These are phyloP conservation scores for Galago senegalensis DNA, from an alignment of 2,797 vertebrate genomes.

Conservation along the genomic window DNA sequence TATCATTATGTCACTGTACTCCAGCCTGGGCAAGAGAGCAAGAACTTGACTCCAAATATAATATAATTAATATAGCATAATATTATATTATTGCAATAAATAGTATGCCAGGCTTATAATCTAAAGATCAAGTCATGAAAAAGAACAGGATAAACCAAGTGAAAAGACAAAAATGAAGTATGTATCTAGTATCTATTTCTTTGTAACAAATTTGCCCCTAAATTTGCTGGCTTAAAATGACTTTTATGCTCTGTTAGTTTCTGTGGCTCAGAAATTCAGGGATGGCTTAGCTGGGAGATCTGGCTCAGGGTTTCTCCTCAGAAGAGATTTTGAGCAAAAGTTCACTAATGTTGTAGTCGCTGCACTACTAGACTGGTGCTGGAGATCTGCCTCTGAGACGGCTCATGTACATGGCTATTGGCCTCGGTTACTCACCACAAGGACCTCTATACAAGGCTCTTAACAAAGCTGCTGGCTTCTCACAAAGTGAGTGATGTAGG, in stretches of 20 bases:
- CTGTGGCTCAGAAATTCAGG: neutral
- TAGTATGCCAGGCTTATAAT: neutral
- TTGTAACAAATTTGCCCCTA: neutral
- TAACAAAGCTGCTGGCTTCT: neutral
- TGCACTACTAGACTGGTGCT: neutral
- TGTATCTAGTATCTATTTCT: neutral
- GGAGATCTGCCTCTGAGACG: neutral
- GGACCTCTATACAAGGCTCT: neutral
- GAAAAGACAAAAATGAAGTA: neutral
- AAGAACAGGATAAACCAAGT: neutral
- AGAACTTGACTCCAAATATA: neutral
- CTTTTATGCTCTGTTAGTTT: neutral
- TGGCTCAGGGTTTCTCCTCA: neutral
- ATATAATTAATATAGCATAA: too few species aligned
- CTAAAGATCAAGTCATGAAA: neutral
- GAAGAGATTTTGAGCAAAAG: neutral
- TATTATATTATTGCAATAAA: neutral
- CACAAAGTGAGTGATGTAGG: neutral
- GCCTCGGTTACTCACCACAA: neutral
- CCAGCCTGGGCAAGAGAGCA: neutral
- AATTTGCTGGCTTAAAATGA: neutral
- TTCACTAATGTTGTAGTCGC: neutral
- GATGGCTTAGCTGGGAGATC: neutral
- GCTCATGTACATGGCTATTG: neutral
- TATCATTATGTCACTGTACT: neutral